phyloP scores from a whole-genome alignment of 2,113 vertebrate species.

The Neodontobutis hainanensis region DNA sequence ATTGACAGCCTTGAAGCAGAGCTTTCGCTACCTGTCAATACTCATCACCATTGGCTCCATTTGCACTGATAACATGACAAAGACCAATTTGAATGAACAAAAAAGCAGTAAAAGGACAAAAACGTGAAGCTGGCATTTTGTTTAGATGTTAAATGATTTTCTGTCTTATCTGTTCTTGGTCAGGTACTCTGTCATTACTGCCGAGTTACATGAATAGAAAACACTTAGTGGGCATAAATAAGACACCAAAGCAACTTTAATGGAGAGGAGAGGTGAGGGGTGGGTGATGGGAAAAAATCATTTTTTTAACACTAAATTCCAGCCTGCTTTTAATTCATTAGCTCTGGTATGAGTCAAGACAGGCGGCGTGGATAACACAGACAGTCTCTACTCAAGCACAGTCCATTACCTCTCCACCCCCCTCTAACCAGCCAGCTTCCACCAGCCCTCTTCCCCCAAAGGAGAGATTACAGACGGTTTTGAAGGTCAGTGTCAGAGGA shows the following conservation, averaged over 20 bases:
- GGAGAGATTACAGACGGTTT: constrained; percentile 64
- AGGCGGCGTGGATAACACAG: constrained; percentile 14
- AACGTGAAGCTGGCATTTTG: constrained; percentile 22
- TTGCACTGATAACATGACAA: constrained; percentile 52
- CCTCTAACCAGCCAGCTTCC: constrained; percentile 22
- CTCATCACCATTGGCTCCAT: constrained; percentile 51
- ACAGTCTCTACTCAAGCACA: constrained; percentile 21
- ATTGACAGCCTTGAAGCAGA: constrained; percentile 23
- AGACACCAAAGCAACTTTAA: constrained; percentile 30
- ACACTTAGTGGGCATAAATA: constrained; percentile 54
- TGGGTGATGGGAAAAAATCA: constrained; percentile 6
- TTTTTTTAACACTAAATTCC: constrained; percentile 44
- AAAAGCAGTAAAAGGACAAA: constrained; percentile 31
- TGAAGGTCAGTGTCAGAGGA: constrained; percentile 64
- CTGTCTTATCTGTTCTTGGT: constrained; percentile 59
- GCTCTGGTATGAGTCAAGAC: constrained; percentile 8
- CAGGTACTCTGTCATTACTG: constrained; percentile 51
- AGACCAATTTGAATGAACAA: constrained; percentile 37
- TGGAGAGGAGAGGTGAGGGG: not conserved
- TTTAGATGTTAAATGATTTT: constrained; percentile 47
- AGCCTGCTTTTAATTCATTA: constrained; percentile 24
- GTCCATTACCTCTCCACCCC: constrained; percentile 26
- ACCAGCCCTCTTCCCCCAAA: constrained; percentile 37
- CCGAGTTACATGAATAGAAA: constrained; percentile 50
- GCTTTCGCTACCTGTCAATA: constrained; percentile 57